Conservation (phyloP, 2,888 invertebrate species). For the Morpho helenor region DNA sequence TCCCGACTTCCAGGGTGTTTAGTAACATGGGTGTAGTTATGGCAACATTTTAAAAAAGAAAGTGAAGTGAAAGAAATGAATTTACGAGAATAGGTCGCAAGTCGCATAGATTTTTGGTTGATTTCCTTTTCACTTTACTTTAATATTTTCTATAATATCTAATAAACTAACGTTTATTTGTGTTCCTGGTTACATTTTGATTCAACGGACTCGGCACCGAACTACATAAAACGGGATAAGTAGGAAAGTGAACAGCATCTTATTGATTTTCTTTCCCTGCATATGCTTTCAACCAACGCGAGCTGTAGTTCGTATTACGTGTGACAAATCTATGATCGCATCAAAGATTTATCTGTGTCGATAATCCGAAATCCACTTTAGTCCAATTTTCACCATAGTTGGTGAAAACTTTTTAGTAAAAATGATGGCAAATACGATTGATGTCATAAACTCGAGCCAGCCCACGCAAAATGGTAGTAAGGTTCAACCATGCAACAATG, state of each 20-base stretch:
- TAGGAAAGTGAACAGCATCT: slow-evolving; percentile 76
- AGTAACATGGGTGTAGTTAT: slow-evolving; percentile 25
- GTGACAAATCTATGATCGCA: slow-evolving; percentile 53
- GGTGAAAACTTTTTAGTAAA: slow-evolving; percentile 57
- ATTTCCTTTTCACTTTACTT: slow-evolving; percentile 79
- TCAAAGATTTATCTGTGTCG: slow-evolving; percentile 46
- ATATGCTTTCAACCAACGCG: slow-evolving; percentile 78
- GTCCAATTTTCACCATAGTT: slow-evolving; percentile 53
- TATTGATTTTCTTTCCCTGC: slow-evolving; percentile 80
- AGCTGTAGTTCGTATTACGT: slow-evolving; percentile 64
- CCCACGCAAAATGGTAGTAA: slow-evolving; percentile 89
- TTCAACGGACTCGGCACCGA: slow-evolving; percentile 61
- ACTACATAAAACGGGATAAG: slow-evolving; percentile 65
- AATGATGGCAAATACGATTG: slow-evolving; percentile 77
- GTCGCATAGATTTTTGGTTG: slow-evolving; percentile 79
- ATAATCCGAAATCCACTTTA: slow-evolving; percentile 39
- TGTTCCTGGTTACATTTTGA: slow-evolving; percentile 68
- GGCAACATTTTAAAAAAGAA: slow-evolving; percentile 75
- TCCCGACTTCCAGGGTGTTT: slow-evolving; percentile 1
- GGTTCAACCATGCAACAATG: slow-evolving; percentile 85
- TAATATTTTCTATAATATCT: slow-evolving; percentile 71
- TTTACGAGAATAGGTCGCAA: slow-evolving; percentile 78
- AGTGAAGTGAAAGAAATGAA: slow-evolving; percentile 78
- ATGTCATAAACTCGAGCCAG: slow-evolving; percentile 74
- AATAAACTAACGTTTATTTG: slow-evolving; percentile 73